Evolutionary conservation across 1,140 invertebrate genomes (phyloP).

Genomic region (Trichomalopsis sarcophagae): DNA sequence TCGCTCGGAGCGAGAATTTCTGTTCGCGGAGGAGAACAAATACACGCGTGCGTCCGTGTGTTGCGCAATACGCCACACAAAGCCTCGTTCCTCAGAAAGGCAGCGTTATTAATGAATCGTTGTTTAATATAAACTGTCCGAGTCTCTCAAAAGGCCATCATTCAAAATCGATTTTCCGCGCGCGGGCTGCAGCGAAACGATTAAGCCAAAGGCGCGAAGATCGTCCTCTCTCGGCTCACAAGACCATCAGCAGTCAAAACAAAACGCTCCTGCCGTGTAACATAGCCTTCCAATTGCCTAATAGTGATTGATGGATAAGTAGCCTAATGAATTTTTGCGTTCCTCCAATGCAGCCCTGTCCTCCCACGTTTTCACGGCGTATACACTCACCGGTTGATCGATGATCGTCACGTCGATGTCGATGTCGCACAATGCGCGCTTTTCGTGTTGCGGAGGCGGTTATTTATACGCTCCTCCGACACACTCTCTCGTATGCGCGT

Average conservation of each 20-base stretch:
- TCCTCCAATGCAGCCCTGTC: background rate
- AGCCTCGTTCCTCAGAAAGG: background rate
- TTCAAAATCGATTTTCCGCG: conserved; percentile 48
- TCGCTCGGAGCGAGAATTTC: no score
- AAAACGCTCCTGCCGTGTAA: conserved; percentile 13
- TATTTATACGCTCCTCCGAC: conserved; percentile 33
- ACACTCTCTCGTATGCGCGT: background rate
- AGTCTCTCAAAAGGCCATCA: conserved; percentile 30
- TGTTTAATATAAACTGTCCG: conserved; percentile 58
- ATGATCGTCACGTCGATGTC: conserved; percentile 38
- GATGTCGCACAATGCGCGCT: conserved; percentile 2
- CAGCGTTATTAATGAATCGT: conserved; percentile 50
- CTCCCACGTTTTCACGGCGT: background rate
- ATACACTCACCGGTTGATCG: conserved; percentile 26
- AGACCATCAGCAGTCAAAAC: conserved; percentile 50
- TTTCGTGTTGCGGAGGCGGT: conserved; percentile 40
- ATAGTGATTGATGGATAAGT: conserved; percentile 74
- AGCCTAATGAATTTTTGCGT: conserved; percentile 67
- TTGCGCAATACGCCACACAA: conserved; percentile 7
- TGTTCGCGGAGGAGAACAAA: background rate
- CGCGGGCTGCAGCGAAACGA: background rate
- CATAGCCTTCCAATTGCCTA: conserved; percentile 57
- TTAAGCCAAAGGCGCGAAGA: conserved; percentile 37
- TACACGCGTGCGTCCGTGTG: background rate
- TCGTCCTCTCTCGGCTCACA: conserved; percentile 35